A percentile compares a stretch with the other conserved stretches of the same genome.
phyloP scores from a whole-genome alignment of 2,888 invertebrate genomes.

The Hemistola chrysoprasaria region DNA sequence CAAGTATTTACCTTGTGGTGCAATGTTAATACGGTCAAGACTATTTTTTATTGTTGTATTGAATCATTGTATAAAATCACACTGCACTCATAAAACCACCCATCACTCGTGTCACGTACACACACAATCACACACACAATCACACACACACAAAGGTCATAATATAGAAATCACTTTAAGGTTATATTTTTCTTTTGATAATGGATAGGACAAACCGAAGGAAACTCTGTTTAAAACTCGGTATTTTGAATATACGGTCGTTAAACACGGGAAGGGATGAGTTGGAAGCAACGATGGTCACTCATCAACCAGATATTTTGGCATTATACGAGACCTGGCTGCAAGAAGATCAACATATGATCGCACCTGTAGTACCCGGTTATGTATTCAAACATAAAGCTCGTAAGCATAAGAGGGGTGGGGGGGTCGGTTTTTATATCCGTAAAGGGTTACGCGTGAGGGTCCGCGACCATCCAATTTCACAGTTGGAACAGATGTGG shows the following conservation, averaged over 20 bases:
- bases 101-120: too few relatives aligned
- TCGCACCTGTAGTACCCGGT: constrained; percentile 12
- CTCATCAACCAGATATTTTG: constrained; percentile 17
- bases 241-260: neutral
- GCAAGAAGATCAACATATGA: constrained; percentile 4
- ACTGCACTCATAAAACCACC: too few relatives aligned
- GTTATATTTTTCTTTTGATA: too few relatives aligned
- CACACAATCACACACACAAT: too few relatives aligned
- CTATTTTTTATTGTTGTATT: too few relatives aligned
- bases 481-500: constrained; percentile 29
- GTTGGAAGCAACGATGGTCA: constrained; percentile 14
- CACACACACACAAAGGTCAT: too few relatives aligned
- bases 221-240: neutral
- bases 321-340: constrained; percentile 26
- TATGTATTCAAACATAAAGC: constrained; percentile 8
- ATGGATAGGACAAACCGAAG: too few relatives aligned
- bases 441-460: constrained; percentile 13
- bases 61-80: too few relatives aligned
- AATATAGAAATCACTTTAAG: too few relatives aligned
- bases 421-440: constrained; percentile 8
- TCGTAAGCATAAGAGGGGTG: neutral
- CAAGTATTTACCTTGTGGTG: too few relatives aligned
- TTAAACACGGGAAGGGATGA: constrained; percentile 11
- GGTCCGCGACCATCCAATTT: constrained; percentile 14
- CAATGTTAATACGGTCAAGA: too few relatives aligned